A percentile compares a stretch with the other conserved stretches of the same genome.
Evolutionary conservation across 2,113 vertebrate genomes (phyloP).

Genomic region (Pollimyrus isidori): DNA sequence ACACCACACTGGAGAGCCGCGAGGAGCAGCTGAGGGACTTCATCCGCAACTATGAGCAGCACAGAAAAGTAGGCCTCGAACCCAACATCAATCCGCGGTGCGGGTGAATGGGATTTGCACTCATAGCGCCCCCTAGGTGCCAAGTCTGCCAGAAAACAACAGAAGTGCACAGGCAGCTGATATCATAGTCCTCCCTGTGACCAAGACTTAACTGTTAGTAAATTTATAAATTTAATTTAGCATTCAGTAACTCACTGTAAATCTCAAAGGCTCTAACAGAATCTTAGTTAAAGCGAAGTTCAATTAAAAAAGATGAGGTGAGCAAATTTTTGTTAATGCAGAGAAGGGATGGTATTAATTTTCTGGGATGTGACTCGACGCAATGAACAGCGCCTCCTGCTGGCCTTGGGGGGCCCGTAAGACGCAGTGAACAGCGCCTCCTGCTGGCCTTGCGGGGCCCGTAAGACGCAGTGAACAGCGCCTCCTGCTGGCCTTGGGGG

Average conservation of each 20-base stretch:
- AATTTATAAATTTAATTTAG: neutral
- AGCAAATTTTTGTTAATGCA: neutral
- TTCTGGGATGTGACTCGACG: neutral
- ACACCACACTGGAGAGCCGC: conserved; percentile 89
- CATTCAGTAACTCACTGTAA: neutral
- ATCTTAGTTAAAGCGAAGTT: neutral
- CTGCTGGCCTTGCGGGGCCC: neutral
- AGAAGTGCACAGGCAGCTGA: neutral
- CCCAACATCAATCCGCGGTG: neutral
- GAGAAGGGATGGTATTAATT: neutral
- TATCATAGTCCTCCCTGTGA: neutral
- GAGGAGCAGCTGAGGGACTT: conserved; percentile 97
- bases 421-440: neutral
- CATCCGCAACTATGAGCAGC: conserved; percentile 96
- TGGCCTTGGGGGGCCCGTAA: neutral
- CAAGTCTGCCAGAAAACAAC: neutral
- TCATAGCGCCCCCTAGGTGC: neutral
- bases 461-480: neutral
- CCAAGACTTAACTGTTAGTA: neutral
- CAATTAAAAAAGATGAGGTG: neutral
- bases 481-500: neutral
- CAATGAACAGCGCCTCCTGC: neutral
- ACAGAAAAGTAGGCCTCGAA: conserved; percentile 76
- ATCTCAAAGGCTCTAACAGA: neutral
- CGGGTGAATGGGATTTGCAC: neutral